phyloP scores from a whole-genome alignment of 2,113 vertebrate species.

The Lamprologus ornatipinnis region DNA sequence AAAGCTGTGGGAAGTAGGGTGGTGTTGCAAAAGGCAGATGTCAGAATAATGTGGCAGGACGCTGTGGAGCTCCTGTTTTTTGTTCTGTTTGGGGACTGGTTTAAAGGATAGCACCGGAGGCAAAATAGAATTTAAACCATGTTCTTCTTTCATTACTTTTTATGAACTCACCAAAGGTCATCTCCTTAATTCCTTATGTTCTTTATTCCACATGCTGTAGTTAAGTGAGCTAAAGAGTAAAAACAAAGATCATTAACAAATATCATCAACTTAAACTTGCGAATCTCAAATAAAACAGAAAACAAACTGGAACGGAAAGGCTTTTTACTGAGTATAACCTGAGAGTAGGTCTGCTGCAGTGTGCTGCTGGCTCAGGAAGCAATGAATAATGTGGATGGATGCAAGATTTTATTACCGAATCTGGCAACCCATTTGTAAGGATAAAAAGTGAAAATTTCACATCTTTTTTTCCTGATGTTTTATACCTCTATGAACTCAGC shows the following conservation, averaged over 20 bases:
- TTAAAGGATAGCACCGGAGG: background rate
- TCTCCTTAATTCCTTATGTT: background rate
- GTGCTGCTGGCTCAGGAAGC: background rate
- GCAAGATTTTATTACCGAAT: background rate
- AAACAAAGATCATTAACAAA: background rate
- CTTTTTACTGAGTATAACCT: background rate
- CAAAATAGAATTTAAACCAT: background rate
- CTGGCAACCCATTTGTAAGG: background rate
- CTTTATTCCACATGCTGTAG: background rate
- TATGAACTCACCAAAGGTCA: background rate
- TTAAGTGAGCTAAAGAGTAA: background rate
- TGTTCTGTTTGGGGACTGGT: background rate
- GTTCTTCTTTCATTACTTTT: background rate
- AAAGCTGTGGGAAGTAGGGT: background rate
- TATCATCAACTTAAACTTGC: background rate
- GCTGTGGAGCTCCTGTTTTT: background rate
- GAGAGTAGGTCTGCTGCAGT: slow-evolving; percentile 5
- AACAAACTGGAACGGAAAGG: background rate
- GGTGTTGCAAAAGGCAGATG: background rate
- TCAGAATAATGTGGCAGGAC: background rate
- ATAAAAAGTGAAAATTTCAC: background rate
- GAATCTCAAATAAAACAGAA: background rate
- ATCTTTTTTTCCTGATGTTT: background rate
- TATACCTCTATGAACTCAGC: background rate
- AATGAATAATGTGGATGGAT: slow-evolving; percentile 33